These are phyloP conservation scores for Apteryx mantelli DNA, from an alignment of 2,113 vertebrate genomes.

Conservation along the genomic window DNA sequence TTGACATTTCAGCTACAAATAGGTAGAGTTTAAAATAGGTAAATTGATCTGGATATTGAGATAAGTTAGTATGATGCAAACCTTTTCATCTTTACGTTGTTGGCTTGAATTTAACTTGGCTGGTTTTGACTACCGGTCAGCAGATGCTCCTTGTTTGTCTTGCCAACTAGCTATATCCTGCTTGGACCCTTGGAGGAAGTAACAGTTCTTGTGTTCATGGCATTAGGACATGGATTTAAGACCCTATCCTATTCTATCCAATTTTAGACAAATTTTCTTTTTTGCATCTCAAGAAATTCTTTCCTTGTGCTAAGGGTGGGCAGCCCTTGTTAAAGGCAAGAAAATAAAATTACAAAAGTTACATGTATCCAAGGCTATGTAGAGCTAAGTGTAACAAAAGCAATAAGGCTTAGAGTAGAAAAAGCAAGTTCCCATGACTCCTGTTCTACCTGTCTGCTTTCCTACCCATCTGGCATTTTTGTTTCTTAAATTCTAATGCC, in stretches of 20 bases:
- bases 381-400: background rate
- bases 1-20: background rate
- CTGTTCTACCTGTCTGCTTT: background rate
- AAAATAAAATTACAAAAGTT: background rate
- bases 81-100: conserved; percentile 22
- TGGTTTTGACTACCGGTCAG: conserved; percentile 35
- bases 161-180: background rate
- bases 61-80: background rate
- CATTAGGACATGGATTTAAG: background rate
- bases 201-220: background rate
- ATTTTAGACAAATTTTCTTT: background rate
- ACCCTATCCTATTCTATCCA: background rate
- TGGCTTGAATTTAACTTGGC: conserved; percentile 48
- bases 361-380: background rate
- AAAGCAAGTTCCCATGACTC: background rate
- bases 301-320: background rate
- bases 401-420: background rate
- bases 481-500: background rate
- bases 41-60: background rate
- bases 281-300: background rate
- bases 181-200: background rate
- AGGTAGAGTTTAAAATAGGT: conserved; percentile 30
- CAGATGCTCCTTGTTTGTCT: background rate
- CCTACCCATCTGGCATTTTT: background rate
- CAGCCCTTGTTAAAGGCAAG: background rate